These are phyloP conservation scores for Ceratothoa steindachneri DNA, from an alignment of 2,888 invertebrate species.

Conservation along the genomic window DNA sequence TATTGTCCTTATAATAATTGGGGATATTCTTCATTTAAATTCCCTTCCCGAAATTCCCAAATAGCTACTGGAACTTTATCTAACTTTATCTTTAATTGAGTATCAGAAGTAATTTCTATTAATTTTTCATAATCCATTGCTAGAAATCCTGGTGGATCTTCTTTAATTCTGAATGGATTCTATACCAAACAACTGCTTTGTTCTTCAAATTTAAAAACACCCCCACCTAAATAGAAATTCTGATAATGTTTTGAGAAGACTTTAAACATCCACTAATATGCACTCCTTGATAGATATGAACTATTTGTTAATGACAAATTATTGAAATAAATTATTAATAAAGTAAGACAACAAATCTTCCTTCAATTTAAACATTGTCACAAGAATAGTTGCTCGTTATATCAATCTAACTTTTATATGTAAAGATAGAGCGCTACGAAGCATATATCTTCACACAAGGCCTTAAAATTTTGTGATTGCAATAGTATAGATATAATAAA, in stretches of 20 bases:
- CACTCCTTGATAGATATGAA: no score
- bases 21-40: neutral
- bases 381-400: neutral
- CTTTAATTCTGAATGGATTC: neutral
- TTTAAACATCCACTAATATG: neutral
- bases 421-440: neutral
- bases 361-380: no score
- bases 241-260: neutral
- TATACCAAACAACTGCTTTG: neutral
- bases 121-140: neutral
- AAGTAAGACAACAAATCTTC: neutral
- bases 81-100: neutral
- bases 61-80: neutral
- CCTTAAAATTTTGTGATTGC: neutral
- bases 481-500: neutral
- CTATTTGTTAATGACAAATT: no score
- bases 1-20: neutral
- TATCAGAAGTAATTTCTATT: neutral
- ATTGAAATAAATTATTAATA: no score
- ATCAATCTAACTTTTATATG: neutral
- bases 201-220: neutral
- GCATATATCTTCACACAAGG: neutral
- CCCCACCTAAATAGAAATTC: neutral
- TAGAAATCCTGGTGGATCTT: neutral
- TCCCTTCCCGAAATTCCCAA: neutral